Conservation (phyloP, 2,113 vertebrate species). For the Calidris pugnax region DNA sequence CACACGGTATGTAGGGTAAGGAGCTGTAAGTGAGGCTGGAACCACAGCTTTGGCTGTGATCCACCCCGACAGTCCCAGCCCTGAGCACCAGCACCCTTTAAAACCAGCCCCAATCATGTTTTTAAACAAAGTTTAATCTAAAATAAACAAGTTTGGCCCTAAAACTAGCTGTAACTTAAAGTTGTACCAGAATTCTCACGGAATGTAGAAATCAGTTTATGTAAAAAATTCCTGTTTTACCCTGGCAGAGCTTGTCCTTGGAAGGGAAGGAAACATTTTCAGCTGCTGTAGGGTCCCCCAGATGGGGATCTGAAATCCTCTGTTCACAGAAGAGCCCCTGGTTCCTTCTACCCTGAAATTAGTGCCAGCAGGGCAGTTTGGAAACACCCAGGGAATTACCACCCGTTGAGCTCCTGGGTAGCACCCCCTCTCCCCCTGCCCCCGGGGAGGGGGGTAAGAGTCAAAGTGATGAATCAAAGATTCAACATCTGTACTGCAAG, state of each 20-base stretch:
- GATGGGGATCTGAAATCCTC: neutral
- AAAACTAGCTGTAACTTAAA: neutral
- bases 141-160: neutral
- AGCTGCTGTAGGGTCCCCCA: neutral
- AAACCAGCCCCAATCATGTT: neutral
- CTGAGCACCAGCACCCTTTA: neutral
- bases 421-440: neutral
- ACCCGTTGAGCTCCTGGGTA: neutral
- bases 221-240: neutral
- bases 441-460: neutral
- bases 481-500: neutral
- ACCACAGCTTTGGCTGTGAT: neutral
- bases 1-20: neutral
- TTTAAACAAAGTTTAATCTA: neutral
- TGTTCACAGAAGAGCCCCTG: neutral
- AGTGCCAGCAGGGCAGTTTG: neutral
- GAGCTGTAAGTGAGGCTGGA: neutral
- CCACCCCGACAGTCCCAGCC: neutral
- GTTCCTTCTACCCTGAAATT: neutral
- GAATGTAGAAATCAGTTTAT: neutral
- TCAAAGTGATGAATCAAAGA: neutral
- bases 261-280: fast-evolving
- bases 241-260: neutral
- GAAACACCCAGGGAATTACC: neutral
- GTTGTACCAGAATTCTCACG: neutral